Evolutionary conservation across 2,113 vertebrate genomes (phyloP).

Genomic region (Hassar affinis): DNA sequence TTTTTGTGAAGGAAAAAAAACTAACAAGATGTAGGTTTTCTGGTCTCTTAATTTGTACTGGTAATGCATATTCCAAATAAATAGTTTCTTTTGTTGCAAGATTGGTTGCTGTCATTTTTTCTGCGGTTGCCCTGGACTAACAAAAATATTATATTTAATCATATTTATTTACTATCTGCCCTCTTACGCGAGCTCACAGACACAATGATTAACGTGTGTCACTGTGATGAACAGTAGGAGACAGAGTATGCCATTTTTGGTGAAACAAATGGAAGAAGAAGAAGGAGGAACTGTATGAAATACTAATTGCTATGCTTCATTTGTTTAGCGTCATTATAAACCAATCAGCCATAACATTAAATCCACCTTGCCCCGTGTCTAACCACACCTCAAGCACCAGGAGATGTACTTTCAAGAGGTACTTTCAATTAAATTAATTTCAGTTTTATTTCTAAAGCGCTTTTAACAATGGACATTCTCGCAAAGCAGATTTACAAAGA

Average conservation of each 20-base stretch:
- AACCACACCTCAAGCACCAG: neutral
- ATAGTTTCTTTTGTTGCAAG: constrained; percentile 93
- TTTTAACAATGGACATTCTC: no score
- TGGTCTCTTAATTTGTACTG: constrained; percentile 96
- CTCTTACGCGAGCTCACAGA: neutral
- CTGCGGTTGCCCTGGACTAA: neutral
- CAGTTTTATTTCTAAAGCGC: no score
- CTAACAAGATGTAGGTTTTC: constrained; percentile 89
- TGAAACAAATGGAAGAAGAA: no score
- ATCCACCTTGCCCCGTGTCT: neutral
- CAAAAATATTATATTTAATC: neutral
- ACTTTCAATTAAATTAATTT: neutral
- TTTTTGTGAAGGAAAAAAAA: constrained; percentile 86
- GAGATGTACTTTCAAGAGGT: no score
- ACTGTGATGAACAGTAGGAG: neutral
- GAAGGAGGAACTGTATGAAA: neutral
- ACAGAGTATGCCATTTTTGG: neutral
- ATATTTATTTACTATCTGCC: no score
- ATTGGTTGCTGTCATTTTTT: constrained; percentile 57
- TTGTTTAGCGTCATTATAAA: neutral
- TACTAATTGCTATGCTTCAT: neutral
- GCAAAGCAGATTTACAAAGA: no score
- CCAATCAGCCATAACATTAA: no score
- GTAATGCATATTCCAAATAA: constrained; percentile 97
- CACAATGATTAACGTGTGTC: neutral